Base-by-base conservation (phyloP, 1,140 invertebrate species). In the Heliconius hermathena region DNA sequence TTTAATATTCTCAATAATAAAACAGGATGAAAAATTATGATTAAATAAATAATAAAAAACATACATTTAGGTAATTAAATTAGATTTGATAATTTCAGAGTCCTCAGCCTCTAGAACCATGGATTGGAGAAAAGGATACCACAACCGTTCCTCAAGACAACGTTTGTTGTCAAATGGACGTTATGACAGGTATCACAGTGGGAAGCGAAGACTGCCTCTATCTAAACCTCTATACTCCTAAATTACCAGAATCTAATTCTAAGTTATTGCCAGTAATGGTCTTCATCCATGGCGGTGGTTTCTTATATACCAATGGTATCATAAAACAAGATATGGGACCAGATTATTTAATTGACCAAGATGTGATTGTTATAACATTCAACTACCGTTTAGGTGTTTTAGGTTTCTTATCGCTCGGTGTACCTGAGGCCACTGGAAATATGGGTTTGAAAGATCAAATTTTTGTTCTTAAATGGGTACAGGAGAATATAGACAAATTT, bases 231-330 rank as follows among this genome's bases (percentile, higher is more conserved):
- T 90, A 81, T 71, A 88, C 85, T 3, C 88, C 88, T 8, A 86
- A 83, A 33, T 33, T 86, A 52, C 78, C 81, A 33, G 73, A 75
- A 20, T 33, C 70, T 49, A 46, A 78, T 74, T 22, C 77, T 11
- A 77, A 85, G 22, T 52, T 80, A 38, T 94, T 95, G 84, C 95
- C 97, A 1, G 97, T 97, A 0, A 96, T 97, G 95, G 94, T 97
- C 0, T 97, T 95, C 92, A 95, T 98, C 46, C 96, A 97, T 87
- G 97, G 97, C 0, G 97, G 97, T 18, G 95, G 95, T 13, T 97
- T 97, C 78, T 87, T 95, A 26, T 89, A 90, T 76, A 96, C 96
- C 26, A 95, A 94, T 49, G 95, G 94, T 16, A 88, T 83, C 8
- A 70, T 82, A 11, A 88, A 87, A 77, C 85, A 89, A 20, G 88